A percentile compares a stretch with the other conserved stretches of the same genome.
phyloP scores from a whole-genome alignment of 2,113 vertebrate species.

The Hystrix brachyura region DNA sequence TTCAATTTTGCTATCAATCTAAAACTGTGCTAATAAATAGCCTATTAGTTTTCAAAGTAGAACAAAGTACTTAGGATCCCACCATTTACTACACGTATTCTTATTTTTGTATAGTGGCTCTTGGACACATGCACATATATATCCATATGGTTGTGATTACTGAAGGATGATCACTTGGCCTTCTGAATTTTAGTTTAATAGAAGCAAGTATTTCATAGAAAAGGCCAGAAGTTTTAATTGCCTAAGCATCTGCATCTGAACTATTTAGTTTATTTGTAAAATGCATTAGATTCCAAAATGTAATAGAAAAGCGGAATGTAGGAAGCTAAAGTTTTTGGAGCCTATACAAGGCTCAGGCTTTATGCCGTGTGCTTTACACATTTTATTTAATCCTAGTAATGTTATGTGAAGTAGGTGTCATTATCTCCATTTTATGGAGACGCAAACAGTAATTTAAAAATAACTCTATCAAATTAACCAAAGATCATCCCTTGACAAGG shows the following conservation, averaged over 20 bases:
- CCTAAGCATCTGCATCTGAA: slow-evolving; percentile 43
- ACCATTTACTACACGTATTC: not conserved
- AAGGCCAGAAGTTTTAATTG: slow-evolving; percentile 23
- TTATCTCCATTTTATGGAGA: slow-evolving; percentile 52
- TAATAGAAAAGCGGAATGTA: slow-evolving; percentile 19
- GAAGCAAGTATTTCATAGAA: not conserved
- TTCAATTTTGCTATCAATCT: not conserved
- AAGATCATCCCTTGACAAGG: slow-evolving; percentile 39
- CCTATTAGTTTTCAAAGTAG: not conserved
- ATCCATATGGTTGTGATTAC: not conserved
- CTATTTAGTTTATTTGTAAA: slow-evolving; percentile 47
- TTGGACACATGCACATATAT: not conserved
- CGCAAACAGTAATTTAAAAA: slow-evolving; percentile 69
- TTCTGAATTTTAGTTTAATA: slow-evolving; percentile 46
- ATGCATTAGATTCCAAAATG: slow-evolving; percentile 30
- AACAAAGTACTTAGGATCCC: not conserved
- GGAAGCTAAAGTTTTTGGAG: slow-evolving; percentile 30
- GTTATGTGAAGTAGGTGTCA: not conserved
- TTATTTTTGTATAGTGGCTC: not conserved
- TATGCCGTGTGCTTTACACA: not conserved
- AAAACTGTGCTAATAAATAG: not conserved
- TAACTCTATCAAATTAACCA: slow-evolving; percentile 58
- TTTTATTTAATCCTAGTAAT: slow-evolving; percentile 47
- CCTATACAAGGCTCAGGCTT: not conserved
- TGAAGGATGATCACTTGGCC: not conserved